Conservation (phyloP, 2,797 vertebrate species). For the Acrossocheilus wenchowensis region DNA sequence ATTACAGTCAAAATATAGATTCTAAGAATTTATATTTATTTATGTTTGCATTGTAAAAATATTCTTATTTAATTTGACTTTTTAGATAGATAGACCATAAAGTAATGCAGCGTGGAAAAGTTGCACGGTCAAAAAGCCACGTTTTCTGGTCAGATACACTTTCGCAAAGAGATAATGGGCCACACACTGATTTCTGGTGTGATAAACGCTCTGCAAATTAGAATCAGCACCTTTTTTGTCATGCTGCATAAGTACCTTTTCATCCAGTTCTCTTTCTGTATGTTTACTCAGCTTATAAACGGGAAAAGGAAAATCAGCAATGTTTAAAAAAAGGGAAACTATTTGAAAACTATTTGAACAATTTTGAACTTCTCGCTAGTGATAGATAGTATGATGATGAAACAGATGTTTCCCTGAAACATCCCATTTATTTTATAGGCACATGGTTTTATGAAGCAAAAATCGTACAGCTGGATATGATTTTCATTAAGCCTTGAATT, state of each 20-base stretch:
- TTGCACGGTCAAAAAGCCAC: conserved; percentile 3
- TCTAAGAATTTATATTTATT: background rate
- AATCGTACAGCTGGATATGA: conserved; percentile 41
- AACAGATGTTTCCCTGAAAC: conserved; percentile 37
- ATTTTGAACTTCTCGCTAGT: conserved; percentile 22
- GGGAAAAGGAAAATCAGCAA: conserved; percentile 16
- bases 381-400: conserved; percentile 27
- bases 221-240: conserved; percentile 24
- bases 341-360: conserved; percentile 35
- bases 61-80: background rate
- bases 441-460: conserved; percentile 19
- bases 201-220: conserved; percentile 36
- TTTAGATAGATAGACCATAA: background rate
- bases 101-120: conserved; percentile 59
- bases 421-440: conserved; percentile 36
- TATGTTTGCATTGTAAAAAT: background rate
- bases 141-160: conserved; percentile 58
- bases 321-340: conserved; percentile 23
- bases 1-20: background rate
- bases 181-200: conserved; percentile 54
- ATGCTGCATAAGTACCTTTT: conserved; percentile 52
- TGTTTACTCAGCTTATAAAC: conserved; percentile 46
- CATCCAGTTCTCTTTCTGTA: conserved; percentile 1
- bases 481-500: conserved; percentile 31
- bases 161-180: conserved; percentile 56